Base-by-base conservation (phyloP, 2,113 vertebrate genomes). In the Rhea americana region DNA sequence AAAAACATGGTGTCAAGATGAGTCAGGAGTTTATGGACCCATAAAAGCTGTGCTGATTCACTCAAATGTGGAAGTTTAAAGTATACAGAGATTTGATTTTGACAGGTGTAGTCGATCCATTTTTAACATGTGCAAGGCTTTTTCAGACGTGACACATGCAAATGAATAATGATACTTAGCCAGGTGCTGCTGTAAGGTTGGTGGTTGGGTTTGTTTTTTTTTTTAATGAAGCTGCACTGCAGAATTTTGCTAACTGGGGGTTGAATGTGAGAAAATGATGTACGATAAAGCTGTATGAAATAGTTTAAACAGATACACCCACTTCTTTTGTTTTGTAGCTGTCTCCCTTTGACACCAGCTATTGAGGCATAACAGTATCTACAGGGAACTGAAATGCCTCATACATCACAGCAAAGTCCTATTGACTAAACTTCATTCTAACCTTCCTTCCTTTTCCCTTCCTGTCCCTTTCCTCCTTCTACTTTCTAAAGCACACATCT, bases 41-140 rank as follows among this genome's bases (percentile, higher is more conserved):
- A 95, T 98, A 98, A 98, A 97, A 96, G 95, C 94, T 93, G 78
- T 91, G 71, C 96, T 98, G 97, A 97, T 97, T 97, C 97, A 97
- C 97, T 97, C 95, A 95, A 91, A 97, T 91, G 90, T 90, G 87
- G 75, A 96, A 94, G 89, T 91, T 85, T 94, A 94, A 96, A 94
- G 88, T 96, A 91, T 89, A 94, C 93, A 96, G 96, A 97, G 95
- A 97, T 96, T 96, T 96, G 95, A 89, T 97, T 97, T 94, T 98
- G 98, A 97, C 97, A 98, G 96, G 89, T 97, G 97, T 96, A 98
- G 96, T 96, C 96, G 97, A 97, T 97, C 96, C 96, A 96, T 97
- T 97, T 97, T 91, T 97, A 96, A 98, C 97, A 97, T 97, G 98
- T 96, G 96, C 97, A 97, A 96, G 95, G 96, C 93, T 97, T 97